These are phyloP conservation scores for Harpagifer antarcticus DNA, from an alignment of 2,797 vertebrate species.

Conservation along the genomic window DNA sequence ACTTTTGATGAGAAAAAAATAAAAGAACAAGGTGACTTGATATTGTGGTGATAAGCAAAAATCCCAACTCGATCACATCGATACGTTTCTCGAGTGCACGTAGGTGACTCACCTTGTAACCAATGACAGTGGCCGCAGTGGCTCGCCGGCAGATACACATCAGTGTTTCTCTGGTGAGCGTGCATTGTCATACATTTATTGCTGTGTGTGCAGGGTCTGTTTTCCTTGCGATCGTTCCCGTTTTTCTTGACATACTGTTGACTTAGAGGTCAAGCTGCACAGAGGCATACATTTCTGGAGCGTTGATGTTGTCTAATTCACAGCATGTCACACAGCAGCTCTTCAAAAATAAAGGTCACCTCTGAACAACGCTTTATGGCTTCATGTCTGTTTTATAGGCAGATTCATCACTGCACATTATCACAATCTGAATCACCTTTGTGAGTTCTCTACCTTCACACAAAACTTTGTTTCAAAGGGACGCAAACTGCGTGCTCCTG, in stretches of 20 bases:
- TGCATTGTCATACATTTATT: slow-evolving; percentile 61
- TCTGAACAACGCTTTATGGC: slow-evolving; percentile 57
- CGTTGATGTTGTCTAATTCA: slow-evolving; percentile 65
- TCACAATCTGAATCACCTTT: slow-evolving; percentile 29
- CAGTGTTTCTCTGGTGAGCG: slow-evolving; percentile 21
- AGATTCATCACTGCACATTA: slow-evolving; percentile 23
- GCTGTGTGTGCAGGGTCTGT: slow-evolving; percentile 68
- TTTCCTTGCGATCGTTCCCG: slow-evolving; percentile 46
- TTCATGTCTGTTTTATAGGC: slow-evolving; percentile 64
- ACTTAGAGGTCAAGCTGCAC: slow-evolving; percentile 65
- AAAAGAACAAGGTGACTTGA: slow-evolving; percentile 82
- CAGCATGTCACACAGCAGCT: slow-evolving; percentile 50
- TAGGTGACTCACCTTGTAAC: slow-evolving; percentile 72
- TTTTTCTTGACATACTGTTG: slow-evolving; percentile 55
- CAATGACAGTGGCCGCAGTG: slow-evolving; percentile 63
- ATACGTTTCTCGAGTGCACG: slow-evolving; percentile 51
- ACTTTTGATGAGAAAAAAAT: slow-evolving; percentile 72
- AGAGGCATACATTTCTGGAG: slow-evolving; percentile 53
- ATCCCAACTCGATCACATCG: slow-evolving; percentile 73
- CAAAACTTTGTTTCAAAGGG: not conserved
- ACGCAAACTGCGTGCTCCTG: not conserved
- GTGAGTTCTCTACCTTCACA: slow-evolving; percentile 8
- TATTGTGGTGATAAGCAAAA: slow-evolving; percentile 80
- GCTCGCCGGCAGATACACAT: slow-evolving; percentile 56
- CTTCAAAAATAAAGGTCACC: slow-evolving; percentile 71